These are phyloP conservation scores for Scaptomyza caliginosa DNA, from an alignment of 2,888 invertebrate species.

Conservation along the genomic window DNA sequence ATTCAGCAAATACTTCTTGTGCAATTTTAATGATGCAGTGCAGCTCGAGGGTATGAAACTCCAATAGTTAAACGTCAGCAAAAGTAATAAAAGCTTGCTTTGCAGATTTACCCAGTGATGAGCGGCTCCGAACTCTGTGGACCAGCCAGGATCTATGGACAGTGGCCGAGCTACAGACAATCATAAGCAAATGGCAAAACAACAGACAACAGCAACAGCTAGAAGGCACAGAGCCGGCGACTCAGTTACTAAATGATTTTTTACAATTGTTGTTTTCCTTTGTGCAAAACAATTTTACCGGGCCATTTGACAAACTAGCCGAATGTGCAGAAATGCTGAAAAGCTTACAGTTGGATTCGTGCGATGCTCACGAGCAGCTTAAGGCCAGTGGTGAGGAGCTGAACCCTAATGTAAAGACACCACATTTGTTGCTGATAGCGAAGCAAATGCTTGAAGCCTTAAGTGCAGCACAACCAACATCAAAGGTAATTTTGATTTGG, in stretches of 20 bases:
- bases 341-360: slow-evolving; percentile 21
- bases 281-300: slow-evolving; percentile 92
- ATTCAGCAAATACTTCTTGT: slow-evolving; percentile 68
- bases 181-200: slow-evolving; percentile 60
- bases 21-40: slow-evolving; percentile 78
- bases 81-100: background rate
- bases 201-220: background rate
- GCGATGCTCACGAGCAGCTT: slow-evolving; percentile 57
- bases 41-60: slow-evolving; percentile 47
- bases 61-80: background rate
- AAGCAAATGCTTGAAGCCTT: slow-evolving; percentile 83
- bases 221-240: slow-evolving; percentile 10
- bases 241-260: slow-evolving; percentile 83
- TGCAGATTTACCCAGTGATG: slow-evolving; percentile 63
- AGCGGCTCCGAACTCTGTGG: slow-evolving; percentile 69
- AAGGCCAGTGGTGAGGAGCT: slow-evolving; percentile 87
- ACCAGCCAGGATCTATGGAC: slow-evolving; percentile 64
- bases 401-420: slow-evolving; percentile 87
- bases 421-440: slow-evolving; percentile 84
- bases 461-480: slow-evolving; percentile 75
- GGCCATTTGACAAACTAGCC: slow-evolving; percentile 85
- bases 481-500: slow-evolving; percentile 46
- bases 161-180: slow-evolving; percentile 45
- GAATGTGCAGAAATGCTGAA: slow-evolving; percentile 48
- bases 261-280: slow-evolving; percentile 89